Evolutionary conservation across 1,140 invertebrate species (phyloP).

Genomic region (Tribolium madens): DNA sequence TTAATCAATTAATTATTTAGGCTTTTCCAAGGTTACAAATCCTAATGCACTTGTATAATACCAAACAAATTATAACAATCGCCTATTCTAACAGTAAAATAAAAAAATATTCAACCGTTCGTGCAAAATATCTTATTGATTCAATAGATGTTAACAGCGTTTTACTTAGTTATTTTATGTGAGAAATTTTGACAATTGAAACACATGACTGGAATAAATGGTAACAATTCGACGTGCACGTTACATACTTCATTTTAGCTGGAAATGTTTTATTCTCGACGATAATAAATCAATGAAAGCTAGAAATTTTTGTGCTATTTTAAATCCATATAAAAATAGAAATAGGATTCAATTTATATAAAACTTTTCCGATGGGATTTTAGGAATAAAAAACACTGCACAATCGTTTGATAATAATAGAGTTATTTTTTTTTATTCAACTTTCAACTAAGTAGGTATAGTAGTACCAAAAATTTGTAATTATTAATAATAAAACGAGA

Average conservation of each 20-base stretch:
- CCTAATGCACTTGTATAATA: too few relatives aligned
- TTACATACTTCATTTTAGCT: neutral
- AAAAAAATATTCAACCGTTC: neutral
- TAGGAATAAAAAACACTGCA: too few relatives aligned
- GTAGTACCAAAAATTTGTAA: too few relatives aligned
- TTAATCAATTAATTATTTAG: neutral
- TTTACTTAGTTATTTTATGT: neutral
- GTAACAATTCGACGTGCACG: neutral
- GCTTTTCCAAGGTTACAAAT: neutral
- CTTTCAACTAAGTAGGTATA: too few relatives aligned
- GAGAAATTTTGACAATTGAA: constrained; percentile 6
- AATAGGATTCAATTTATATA: neutral
- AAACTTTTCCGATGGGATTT: neutral
- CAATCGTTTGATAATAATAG: too few relatives aligned
- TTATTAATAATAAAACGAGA: too few relatives aligned
- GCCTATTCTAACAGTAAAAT: too few relatives aligned
- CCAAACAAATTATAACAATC: too few relatives aligned
- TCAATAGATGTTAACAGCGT: neutral
- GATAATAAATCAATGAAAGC: neutral
- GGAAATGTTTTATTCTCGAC: neutral
- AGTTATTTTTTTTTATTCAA: too few relatives aligned
- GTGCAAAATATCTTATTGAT: neutral
- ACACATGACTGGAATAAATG: constrained; percentile 7
- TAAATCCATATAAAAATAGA: neutral
- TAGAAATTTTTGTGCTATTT: neutral